phyloP scores from a whole-genome alignment of 2,888 invertebrate genomes.

The Acronicta psi region DNA sequence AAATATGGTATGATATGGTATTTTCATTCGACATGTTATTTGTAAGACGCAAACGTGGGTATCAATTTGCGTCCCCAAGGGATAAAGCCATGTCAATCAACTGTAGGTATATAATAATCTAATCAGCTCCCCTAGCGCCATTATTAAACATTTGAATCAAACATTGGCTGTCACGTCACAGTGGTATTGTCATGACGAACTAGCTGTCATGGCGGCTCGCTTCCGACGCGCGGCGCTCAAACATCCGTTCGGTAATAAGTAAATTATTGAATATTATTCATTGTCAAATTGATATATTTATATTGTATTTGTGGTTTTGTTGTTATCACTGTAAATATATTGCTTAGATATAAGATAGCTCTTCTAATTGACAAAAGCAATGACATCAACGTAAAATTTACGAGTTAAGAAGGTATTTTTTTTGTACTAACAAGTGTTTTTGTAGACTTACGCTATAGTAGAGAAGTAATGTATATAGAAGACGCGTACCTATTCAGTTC shows the following conservation, averaged over 20 bases:
- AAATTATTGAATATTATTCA: conserved; percentile 45
- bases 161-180: conserved; percentile 36
- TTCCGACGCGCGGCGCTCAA: conserved; percentile 44
- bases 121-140: conserved; percentile 15
- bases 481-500: too few relatives aligned
- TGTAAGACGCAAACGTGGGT: conserved; percentile 7
- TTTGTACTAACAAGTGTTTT: too few relatives aligned
- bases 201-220: conserved; percentile 41
- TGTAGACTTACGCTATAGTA: too few relatives aligned
- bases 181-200: conserved; percentile 38
- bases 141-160: conserved; percentile 40
- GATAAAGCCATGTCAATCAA: conserved; percentile 5
- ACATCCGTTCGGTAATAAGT: conserved; percentile 45
- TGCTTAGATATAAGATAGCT: too few relatives aligned
- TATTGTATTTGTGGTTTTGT: conserved; percentile 16
- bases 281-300: conserved; percentile 26
- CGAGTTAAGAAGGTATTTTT: too few relatives aligned
- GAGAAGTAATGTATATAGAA: too few relatives aligned
- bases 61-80: conserved; percentile 11
- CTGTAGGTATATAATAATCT: conserved; percentile 11
- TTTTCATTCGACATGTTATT: conserved; percentile 3
- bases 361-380: too few relatives aligned
- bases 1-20: too few relatives aligned
- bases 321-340: not conserved
- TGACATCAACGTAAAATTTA: too few relatives aligned